Evolutionary conservation across 2,113 vertebrate species (phyloP).

Genomic region (Vidua chalybeata): DNA sequence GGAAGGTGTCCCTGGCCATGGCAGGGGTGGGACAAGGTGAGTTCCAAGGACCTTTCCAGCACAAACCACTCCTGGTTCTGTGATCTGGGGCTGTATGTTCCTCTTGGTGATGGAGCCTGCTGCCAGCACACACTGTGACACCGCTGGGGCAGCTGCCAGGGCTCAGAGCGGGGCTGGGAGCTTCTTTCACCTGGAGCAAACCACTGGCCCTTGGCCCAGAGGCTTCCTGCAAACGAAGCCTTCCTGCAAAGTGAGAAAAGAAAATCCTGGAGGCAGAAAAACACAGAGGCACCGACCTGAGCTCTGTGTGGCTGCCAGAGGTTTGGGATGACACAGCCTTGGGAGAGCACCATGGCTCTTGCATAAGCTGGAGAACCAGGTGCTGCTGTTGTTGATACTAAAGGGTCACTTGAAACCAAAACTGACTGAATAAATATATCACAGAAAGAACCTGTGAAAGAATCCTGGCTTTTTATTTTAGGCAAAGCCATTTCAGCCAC

Average conservation of each 20-base stretch:
- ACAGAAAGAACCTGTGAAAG: background rate
- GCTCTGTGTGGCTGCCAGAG: background rate
- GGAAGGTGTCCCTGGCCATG: no score
- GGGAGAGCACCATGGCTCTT: background rate
- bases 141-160: background rate
- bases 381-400: fast-evolving
- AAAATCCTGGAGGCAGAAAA: background rate
- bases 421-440: background rate
- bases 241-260: background rate
- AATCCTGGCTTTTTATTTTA: background rate
- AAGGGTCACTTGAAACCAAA: background rate
- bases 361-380: background rate
- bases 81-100: background rate
- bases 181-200: background rate
- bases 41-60: background rate
- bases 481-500: background rate
- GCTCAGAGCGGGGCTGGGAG: background rate
- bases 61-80: background rate
- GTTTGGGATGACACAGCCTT: background rate
- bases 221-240: background rate
- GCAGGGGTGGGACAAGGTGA: background rate
- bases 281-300: fast-evolving
- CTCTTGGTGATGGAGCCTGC: background rate
- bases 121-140: background rate
- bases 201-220: background rate